Percentiles rank a stretch among this genome's conserved stretches.
Conservation (phyloP, 2,797 vertebrate genomes). For the Melanotaenia parkinsoni region DNA sequence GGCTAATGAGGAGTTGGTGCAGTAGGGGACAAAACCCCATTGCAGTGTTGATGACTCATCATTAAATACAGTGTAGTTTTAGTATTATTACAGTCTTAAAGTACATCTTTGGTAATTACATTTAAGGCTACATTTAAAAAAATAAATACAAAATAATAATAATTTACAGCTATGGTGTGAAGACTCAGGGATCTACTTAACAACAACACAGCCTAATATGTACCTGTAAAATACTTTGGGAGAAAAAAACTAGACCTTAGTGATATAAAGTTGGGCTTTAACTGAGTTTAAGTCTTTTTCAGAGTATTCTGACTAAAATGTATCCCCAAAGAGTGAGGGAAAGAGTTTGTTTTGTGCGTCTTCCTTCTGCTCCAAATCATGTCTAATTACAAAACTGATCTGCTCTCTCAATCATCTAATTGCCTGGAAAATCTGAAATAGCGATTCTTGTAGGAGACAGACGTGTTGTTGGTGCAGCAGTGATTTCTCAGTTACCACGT, state of each 20-base stretch:
- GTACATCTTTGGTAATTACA: slow-evolving; percentile 20
- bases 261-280: not conserved
- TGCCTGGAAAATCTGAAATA: slow-evolving; percentile 70
- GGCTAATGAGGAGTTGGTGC: slow-evolving; percentile 46
- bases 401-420: slow-evolving; percentile 72
- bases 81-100: slow-evolving; percentile 24
- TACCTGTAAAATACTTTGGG: slow-evolving; percentile 2
- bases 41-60: slow-evolving; percentile 42
- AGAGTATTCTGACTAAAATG: slow-evolving; percentile 3
- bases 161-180: slow-evolving; percentile 6
- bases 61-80: slow-evolving; percentile 39
- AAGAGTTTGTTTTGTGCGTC: slow-evolving; percentile 38
- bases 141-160: not conserved
- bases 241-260: not conserved
- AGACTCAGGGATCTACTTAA: not conserved
- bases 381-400: slow-evolving; percentile 66
- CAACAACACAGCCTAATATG: not conserved
- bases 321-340: not conserved
- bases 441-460: slow-evolving; percentile 57
- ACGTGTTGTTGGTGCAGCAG: slow-evolving; percentile 31
- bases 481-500: slow-evolving; percentile 59
- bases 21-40: slow-evolving; percentile 24
- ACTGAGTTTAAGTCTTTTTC: slow-evolving; percentile 9
- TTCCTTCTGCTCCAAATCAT: slow-evolving; percentile 58
- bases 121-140: slow-evolving; percentile 14